Percentiles rank a stretch among this genome's conserved stretches.
Conservation (phyloP, 1,140 invertebrate species). For the Drosophila subobscura region DNA sequence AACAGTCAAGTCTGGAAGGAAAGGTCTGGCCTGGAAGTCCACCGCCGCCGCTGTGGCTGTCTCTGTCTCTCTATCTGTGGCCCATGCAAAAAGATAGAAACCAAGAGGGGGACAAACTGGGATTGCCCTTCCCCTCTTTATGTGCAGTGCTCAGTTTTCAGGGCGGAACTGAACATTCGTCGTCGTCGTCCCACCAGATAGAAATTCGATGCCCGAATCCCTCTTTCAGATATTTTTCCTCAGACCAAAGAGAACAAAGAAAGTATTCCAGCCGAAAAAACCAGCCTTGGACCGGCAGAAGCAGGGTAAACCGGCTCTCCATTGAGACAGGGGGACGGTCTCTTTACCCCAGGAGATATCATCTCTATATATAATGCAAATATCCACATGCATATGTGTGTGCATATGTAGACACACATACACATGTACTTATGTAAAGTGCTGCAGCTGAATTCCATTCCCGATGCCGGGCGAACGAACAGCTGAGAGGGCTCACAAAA, state of each 20-base stretch:
- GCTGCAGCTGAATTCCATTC: constrained; percentile 74
- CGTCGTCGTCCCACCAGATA: no score
- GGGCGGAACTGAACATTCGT: no score
- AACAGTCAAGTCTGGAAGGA: constrained; percentile 2
- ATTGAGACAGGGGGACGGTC: constrained; percentile 19
- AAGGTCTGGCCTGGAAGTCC: constrained; percentile 59
- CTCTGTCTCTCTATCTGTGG: no score
- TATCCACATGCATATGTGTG: not conserved
- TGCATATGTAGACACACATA: constrained; percentile 4
- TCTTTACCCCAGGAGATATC: constrained; percentile 26
- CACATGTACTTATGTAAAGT: constrained; percentile 51
- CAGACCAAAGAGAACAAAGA: constrained; percentile 60
- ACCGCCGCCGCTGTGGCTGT: no score
- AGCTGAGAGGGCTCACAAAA: constrained; percentile 53
- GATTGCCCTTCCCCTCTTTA: no score
- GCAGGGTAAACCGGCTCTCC: constrained; percentile 47
- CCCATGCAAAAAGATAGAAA: no score
- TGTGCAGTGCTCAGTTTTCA: no score
- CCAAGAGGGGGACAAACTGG: no score
- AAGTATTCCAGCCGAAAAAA: constrained; percentile 63
- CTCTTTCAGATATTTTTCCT: constrained; percentile 29
- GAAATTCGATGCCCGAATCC: no score
- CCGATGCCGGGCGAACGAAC: constrained; percentile 60
- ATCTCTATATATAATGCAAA: constrained; percentile 24
- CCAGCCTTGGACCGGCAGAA: constrained; percentile 33